Evolutionary conservation across 2,888 invertebrate genomes (phyloP).

Genomic region (Norana najaformis): DNA sequence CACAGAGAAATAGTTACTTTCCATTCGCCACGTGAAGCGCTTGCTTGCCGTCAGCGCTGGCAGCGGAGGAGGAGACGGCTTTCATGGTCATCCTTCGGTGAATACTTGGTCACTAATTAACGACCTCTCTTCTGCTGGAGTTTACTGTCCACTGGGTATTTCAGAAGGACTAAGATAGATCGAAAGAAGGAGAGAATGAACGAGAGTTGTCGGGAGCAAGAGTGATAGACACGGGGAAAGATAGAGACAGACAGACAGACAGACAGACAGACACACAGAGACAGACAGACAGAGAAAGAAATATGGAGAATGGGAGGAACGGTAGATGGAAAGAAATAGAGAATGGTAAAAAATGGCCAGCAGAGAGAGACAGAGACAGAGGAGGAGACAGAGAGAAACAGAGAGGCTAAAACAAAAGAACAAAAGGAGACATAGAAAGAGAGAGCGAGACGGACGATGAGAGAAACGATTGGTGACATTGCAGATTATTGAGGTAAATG

Average conservation of each 20-base stretch:
- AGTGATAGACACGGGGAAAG: background rate
- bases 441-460: background rate
- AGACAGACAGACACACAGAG: background rate
- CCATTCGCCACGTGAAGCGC: background rate
- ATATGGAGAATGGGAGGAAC: background rate
- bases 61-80: background rate
- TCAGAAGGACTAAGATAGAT: background rate
- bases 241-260: background rate
- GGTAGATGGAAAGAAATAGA: background rate
- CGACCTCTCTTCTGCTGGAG: background rate
- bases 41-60: background rate
- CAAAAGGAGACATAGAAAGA: no score
- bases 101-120: slow-evolving; percentile 13
- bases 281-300: background rate
- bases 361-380: no score
- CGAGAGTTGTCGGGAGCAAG: background rate
- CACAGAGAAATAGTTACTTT: no score
- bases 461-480: background rate
- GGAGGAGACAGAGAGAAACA: background rate
- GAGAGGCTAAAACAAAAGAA: no score
- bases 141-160: background rate
- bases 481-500: background rate
- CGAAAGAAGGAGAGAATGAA: background rate
- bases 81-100: background rate
- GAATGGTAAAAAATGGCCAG: background rate